Conservation (phyloP, 1,140 invertebrate species). For the Eumeta japonica region DNA sequence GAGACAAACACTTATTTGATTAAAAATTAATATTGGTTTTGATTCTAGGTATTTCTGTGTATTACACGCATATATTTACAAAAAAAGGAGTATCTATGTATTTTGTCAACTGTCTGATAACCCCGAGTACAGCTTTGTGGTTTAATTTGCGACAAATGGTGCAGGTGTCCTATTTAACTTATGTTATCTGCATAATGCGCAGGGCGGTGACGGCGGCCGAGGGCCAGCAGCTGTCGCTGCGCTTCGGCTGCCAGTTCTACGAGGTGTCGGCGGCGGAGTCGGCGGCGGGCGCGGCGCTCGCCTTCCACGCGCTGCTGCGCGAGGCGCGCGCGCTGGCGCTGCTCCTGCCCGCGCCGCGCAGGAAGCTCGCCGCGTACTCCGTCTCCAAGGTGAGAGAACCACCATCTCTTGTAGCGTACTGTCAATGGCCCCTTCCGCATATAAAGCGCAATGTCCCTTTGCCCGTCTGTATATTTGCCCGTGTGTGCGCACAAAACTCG, state of each 20-base stretch:
- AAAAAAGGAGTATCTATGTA: too few relatives aligned
- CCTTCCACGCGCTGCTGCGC: conserved; percentile 75
- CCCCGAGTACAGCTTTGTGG: too few relatives aligned
- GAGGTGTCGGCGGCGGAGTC: conserved; percentile 84
- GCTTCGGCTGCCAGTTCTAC: conserved; percentile 80
- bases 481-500: too few relatives aligned
- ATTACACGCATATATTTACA: too few relatives aligned
- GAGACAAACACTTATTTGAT: too few relatives aligned
- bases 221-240: conserved; percentile 74
- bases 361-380: conserved; percentile 74
- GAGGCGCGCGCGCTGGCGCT: conserved; percentile 73
- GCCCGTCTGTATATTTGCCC: too few relatives aligned
- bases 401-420: neutral
- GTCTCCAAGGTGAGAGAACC: conserved; percentile 66
- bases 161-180: too few relatives aligned
- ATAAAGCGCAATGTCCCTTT: neutral
- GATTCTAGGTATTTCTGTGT: too few relatives aligned
- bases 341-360: conserved; percentile 67
- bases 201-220: conserved; percentile 77
- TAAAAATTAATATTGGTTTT: too few relatives aligned
- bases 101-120: too few relatives aligned
- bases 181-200: too few relatives aligned
- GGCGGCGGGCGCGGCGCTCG: conserved; percentile 72
- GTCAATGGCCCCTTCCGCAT: conserved; percentile 4
- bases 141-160: too few relatives aligned